A percentile compares a stretch with the other conserved stretches of the same genome.
Evolutionary conservation across 2,113 vertebrate genomes (phyloP).

Genomic region (Melanerpes aurifrons): DNA sequence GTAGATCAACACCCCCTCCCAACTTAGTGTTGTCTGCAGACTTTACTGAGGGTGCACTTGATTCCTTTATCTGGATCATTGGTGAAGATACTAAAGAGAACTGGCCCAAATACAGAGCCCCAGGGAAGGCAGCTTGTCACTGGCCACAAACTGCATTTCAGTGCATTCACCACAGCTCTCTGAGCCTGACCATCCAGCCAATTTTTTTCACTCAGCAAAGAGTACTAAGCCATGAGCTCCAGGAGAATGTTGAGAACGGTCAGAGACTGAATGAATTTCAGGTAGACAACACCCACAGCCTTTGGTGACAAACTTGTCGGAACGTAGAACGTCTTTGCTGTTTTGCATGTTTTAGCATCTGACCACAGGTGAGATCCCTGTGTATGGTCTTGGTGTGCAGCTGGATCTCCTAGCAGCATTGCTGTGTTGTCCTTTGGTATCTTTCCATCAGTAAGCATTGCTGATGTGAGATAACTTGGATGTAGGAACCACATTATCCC

Average conservation of each 20-base stretch:
- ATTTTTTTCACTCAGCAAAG: background rate
- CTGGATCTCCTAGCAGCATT: fast-evolving
- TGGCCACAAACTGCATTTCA: background rate
- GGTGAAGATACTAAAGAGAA: background rate
- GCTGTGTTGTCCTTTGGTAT: background rate
- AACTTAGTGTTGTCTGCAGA: background rate
- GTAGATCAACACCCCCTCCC: background rate
- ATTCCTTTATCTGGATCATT: background rate
- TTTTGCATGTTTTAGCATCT: background rate
- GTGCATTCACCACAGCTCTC: background rate
- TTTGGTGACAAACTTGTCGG: background rate
- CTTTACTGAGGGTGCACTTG: background rate
- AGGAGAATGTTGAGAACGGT: background rate
- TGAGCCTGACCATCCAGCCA: background rate
- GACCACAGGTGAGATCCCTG: background rate
- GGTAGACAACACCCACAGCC: background rate
- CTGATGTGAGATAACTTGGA: background rate
- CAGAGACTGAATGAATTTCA: background rate
- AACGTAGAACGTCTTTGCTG: background rate
- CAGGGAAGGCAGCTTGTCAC: background rate
- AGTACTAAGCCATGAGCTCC: background rate
- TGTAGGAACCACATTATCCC: background rate
- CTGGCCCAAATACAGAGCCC: background rate
- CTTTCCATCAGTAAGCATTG: background rate
- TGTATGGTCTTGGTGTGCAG: background rate